phyloP scores from a whole-genome alignment of 1,140 invertebrate species.

The Cryptotermes secundus region DNA sequence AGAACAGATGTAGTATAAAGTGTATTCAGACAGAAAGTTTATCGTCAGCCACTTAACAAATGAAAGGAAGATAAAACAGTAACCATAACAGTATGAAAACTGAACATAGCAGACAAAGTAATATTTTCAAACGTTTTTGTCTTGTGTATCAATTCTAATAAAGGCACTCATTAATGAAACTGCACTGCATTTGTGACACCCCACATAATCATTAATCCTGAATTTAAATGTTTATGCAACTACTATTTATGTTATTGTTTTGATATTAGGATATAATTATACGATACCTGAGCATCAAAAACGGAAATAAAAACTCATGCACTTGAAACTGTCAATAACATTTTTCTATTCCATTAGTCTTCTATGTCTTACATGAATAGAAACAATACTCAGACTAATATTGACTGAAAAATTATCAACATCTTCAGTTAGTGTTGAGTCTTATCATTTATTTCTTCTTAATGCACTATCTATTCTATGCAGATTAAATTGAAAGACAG shows the following conservation, averaged over 20 bases:
- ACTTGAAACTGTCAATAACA: neutral
- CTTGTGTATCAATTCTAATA: neutral
- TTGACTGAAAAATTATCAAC: neutral
- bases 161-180: conserved; percentile 4
- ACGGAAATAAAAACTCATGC: neutral
- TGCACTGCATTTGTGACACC: neutral
- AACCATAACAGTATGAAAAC: neutral
- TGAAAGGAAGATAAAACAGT: neutral
- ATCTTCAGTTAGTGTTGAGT: neutral
- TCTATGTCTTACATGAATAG: neutral
- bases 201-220: neutral
- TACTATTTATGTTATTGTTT: neutral
- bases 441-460: neutral
- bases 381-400: neutral
- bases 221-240: neutral
- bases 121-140: neutral
- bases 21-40: neutral
- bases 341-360: neutral
- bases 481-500: neutral
- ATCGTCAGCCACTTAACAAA: neutral
- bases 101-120: neutral
- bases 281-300: neutral
- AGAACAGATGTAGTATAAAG: neutral
- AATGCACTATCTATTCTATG: neutral
- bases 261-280: neutral